A percentile compares a stretch with the other conserved stretches of the same genome.
These are phyloP conservation scores for Penelope pileata DNA, from an alignment of 2,113 vertebrate species.

Conservation along the genomic window DNA sequence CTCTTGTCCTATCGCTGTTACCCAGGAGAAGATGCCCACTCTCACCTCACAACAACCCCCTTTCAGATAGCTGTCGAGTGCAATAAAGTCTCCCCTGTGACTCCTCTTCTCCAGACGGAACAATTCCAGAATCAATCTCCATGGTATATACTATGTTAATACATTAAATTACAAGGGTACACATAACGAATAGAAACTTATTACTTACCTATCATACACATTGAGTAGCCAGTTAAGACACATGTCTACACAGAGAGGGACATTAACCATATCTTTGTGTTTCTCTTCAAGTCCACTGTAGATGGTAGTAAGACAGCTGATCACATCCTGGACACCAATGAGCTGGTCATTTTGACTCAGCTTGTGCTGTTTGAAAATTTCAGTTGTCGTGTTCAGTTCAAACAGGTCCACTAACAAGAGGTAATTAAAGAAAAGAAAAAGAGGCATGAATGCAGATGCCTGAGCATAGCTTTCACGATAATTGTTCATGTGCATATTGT, in stretches of 20 bases:
- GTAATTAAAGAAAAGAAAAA: neutral
- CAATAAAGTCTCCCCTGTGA: too few species aligned
- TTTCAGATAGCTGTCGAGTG: too few species aligned
- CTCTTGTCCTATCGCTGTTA: too few species aligned
- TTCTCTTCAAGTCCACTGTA: constrained; percentile 94
- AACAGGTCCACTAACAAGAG: constrained; percentile 88
- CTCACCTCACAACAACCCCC: too few species aligned
- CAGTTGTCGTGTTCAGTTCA: constrained; percentile 90
- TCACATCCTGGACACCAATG: constrained; percentile 90
- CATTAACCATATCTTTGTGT: constrained; percentile 93
- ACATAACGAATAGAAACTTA: neutral
- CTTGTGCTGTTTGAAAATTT: constrained; percentile 91
- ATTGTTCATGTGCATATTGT: neutral
- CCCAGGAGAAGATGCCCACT: too few species aligned
- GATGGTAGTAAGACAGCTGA: constrained; percentile 91
- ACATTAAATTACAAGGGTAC: neutral
- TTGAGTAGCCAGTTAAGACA: constrained; percentile 99
- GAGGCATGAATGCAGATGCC: neutral
- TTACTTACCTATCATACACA: constrained; percentile 94
- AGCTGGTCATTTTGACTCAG: constrained; percentile 89
- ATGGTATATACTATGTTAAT: neutral
- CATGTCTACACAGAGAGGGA: constrained; percentile 96
- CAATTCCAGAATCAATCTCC: too few species aligned
- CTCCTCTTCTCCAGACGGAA: too few species aligned
- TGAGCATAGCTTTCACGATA: neutral